These are phyloP conservation scores for Petrocephalus microphthalmus DNA, from an alignment of 2,113 vertebrate genomes.

Conservation along the genomic window DNA sequence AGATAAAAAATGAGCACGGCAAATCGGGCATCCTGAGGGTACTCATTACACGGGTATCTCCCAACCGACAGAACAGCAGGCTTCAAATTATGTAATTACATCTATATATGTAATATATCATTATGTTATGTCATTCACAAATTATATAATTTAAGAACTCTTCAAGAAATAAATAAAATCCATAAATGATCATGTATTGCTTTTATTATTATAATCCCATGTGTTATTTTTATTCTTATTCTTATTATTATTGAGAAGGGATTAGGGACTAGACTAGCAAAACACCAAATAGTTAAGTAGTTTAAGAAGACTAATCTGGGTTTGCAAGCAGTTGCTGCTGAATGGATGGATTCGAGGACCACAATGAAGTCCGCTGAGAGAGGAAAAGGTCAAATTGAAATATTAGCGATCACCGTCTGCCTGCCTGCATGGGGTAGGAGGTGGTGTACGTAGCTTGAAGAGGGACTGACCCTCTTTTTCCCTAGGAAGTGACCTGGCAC, in stretches of 20 bases:
- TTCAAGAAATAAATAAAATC: background rate
- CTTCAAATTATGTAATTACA: slow-evolving; percentile 2
- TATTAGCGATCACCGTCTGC: background rate
- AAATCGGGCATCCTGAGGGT: background rate
- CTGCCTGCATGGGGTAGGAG: background rate
- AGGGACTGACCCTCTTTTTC: slow-evolving; percentile 8
- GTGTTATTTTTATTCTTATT: background rate
- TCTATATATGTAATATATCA: slow-evolving; percentile 11
- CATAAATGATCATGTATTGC: background rate
- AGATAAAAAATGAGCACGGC: background rate
- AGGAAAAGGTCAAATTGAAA: slow-evolving; percentile 14
- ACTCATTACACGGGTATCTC: background rate
- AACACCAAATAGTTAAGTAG: background rate
- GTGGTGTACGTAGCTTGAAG: background rate
- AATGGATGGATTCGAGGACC: slow-evolving; percentile 3
- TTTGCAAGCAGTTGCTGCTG: slow-evolving; percentile 1
- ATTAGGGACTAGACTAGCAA: background rate
- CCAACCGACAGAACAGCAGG: background rate
- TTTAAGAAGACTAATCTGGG: background rate
- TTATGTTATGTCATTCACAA: background rate
- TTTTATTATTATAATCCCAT: background rate
- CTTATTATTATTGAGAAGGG: background rate
- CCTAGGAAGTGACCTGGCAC: background rate
- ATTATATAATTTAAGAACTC: background rate
- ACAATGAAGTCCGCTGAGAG: background rate